These are phyloP conservation scores for Temnothorax nylanderi DNA, from an alignment of 1,140 invertebrate genomes.

Conservation along the genomic window DNA sequence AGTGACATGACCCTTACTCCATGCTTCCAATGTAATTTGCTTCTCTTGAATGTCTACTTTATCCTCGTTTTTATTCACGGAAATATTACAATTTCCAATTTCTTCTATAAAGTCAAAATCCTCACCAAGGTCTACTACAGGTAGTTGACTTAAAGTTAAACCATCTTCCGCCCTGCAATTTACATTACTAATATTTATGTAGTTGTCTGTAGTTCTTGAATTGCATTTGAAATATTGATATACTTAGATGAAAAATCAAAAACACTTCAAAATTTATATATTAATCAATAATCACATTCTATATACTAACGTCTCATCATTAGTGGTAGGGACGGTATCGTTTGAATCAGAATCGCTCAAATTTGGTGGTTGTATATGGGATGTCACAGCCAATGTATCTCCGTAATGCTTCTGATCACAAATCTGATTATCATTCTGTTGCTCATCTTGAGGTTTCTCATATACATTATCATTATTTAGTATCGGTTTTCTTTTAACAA, in stretches of 20 bases:
- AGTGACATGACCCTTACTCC: slow-evolving; percentile 83
- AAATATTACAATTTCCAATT: slow-evolving; percentile 31
- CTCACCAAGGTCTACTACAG: slow-evolving; percentile 80
- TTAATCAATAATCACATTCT: neutral
- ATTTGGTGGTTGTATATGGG: slow-evolving; percentile 44
- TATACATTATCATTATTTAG: neutral
- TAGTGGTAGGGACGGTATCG: neutral
- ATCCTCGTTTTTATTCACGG: slow-evolving; percentile 20
- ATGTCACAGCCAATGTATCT: neutral
- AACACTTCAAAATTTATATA: neutral
- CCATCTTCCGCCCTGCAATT: slow-evolving; percentile 15
- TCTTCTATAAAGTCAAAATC: slow-evolving; percentile 75
- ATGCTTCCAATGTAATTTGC: slow-evolving; percentile 72
- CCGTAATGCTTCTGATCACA: neutral
- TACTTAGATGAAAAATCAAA: neutral
- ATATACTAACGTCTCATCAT: slow-evolving; percentile 5
- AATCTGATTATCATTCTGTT: neutral
- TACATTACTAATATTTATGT: slow-evolving; percentile 21
- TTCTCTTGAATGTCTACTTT: slow-evolving; percentile 16
- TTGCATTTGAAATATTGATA: neutral
- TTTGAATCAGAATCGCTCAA: slow-evolving; percentile 79
- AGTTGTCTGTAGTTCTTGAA: neutral
- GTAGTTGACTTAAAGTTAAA: slow-evolving; percentile 79
- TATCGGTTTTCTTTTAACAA: neutral
- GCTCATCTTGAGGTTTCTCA: slow-evolving; percentile 4